These are phyloP conservation scores for Ellobium chinense DNA, from an alignment of 2,888 invertebrate species.

Conservation along the genomic window DNA sequence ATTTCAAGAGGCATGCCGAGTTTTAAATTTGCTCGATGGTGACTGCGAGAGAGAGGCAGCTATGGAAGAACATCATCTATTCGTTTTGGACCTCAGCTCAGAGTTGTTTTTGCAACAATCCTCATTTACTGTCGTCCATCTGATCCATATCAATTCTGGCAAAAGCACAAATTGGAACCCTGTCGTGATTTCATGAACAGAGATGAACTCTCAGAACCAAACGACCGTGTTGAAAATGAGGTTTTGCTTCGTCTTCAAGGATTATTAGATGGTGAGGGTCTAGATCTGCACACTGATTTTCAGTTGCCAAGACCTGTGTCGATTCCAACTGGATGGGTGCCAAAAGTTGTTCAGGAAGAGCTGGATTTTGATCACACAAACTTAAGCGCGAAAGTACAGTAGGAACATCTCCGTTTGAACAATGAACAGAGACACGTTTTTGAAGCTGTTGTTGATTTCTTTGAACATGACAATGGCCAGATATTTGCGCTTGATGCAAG, in stretches of 20 bases:
- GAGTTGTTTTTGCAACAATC: not conserved
- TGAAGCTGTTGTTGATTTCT: not conserved
- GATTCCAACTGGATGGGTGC: not conserved
- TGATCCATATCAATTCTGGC: slow-evolving; percentile 2
- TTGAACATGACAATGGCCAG: not conserved
- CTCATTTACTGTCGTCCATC: slow-evolving; percentile 6
- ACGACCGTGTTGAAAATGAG: not conserved
- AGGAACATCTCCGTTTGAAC: not conserved
- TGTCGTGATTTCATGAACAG: not conserved
- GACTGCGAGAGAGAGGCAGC: not conserved
- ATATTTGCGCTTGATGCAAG: slow-evolving; percentile 5
- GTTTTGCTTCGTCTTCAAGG: not conserved
- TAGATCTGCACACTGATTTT: not conserved
- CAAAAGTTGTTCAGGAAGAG: not conserved
- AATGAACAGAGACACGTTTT: not conserved
- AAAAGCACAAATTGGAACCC: not conserved
- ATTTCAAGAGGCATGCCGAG: slow-evolving; percentile 7
- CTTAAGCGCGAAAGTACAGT: not conserved
- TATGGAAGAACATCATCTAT: not conserved
- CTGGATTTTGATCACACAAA: not conserved
- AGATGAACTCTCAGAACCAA: not conserved
- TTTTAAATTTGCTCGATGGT: not conserved
- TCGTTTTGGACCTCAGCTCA: not conserved
- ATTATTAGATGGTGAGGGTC: not conserved
- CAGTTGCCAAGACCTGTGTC: not conserved